phyloP scores from a whole-genome alignment of 1,140 invertebrate species.

The Saccostrea echinata region DNA sequence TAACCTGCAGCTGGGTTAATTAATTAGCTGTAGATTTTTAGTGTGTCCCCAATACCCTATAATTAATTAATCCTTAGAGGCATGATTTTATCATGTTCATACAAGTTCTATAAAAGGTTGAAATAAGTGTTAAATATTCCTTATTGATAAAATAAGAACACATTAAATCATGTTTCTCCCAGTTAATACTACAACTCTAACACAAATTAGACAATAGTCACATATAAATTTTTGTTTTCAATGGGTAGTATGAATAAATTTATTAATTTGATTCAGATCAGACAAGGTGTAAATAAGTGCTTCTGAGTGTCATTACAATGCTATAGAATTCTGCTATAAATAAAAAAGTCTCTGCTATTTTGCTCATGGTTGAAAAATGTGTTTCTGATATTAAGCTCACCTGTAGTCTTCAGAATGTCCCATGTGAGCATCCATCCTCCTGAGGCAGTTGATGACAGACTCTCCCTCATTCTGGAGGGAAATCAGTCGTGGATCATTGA shows the following conservation, averaged over 20 bases:
- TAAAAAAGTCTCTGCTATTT: too few species aligned
- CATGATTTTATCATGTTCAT: neutral
- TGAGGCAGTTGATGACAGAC: constrained; percentile 69
- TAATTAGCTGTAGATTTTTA: neutral
- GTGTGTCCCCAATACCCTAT: neutral
- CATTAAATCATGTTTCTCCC: neutral
- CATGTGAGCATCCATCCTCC: constrained; percentile 64
- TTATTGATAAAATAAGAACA: neutral
- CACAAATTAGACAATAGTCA: too few species aligned
- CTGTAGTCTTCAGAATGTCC: constrained; percentile 75
- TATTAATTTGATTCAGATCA: too few species aligned
- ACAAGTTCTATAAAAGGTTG: neutral
- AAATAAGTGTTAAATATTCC: neutral
- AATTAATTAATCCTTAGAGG: neutral
- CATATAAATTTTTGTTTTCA: too few species aligned
- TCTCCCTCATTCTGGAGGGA: constrained; percentile 75
- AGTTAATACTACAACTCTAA: too few species aligned
- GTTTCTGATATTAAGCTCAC: constrained; percentile 55
- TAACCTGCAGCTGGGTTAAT: neutral
- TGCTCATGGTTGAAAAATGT: too few species aligned
- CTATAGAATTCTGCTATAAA: too few species aligned
- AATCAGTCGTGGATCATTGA: constrained; percentile 72
- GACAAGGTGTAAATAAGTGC: too few species aligned
- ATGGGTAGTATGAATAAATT: too few species aligned
- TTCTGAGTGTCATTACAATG: too few species aligned